Base-by-base conservation (phyloP, 2,888 invertebrate species). In the Leptinotarsa peninsularis region DNA sequence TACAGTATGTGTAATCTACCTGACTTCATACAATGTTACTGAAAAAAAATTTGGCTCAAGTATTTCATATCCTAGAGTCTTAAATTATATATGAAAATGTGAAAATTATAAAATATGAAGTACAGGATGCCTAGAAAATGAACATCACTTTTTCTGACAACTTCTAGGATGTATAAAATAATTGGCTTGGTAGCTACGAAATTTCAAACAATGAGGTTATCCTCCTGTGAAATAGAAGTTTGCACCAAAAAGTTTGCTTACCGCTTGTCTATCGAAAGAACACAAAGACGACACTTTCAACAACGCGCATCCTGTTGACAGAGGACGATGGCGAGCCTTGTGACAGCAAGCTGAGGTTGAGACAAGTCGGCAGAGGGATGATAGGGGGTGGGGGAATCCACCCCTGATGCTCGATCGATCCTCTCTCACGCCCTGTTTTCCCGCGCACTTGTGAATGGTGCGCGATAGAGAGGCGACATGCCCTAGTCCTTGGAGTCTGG, bases 381-480 rank as follows among this genome's bases (percentile, higher is more conserved):
- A 84, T 83, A 84, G 86, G 85, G 84, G 86, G 86, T 85, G 85
- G 85, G 82, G 79, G 77, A 79, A 78, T 75, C 83, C 82, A 85
- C 84, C 86, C 85, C 85, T 85, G 85, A 85, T 84, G 86, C 87
- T 87, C 86, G 82, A 87, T 87, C 87, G 87, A 87, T 87, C 86
- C 84, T 82, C 82, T 83, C 84, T 83, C 85, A 85, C 86, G 86
- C 87, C 85, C 85, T 85, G 86, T 86, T 86, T 87, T 86, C 86
- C 86, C 86, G 86, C 86, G 86, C 86, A 85, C 82, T 78, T 74
- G 79, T 78, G 79, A 82, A 82, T 81, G 81, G 81, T 81, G 81
- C 83, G 82, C 77, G 72, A 67, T 74, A 72, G 71, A 70, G 58
- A 66, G 71, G 43, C 43, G 43, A 60, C 66, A 82, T 81, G 78